Base-by-base conservation (phyloP, 2,797 vertebrate genomes). In the Scolopax bukidnonensis region DNA sequence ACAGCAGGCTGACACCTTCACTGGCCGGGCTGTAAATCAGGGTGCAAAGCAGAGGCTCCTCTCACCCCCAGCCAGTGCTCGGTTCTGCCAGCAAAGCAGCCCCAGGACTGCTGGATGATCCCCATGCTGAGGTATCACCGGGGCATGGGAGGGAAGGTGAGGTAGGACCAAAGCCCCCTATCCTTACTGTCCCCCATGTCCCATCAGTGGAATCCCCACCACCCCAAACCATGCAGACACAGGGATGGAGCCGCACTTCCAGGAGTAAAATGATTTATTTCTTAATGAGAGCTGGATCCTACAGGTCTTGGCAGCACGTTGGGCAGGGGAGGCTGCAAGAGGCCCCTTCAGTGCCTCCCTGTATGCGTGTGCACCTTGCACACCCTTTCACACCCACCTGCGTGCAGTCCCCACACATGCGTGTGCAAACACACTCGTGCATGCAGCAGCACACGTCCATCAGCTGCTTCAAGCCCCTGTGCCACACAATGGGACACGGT, bases 401-500 rank as follows among this genome's bases (percentile, higher is more conserved):
- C 14, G 23, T 16, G 3, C 64, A n/a, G 53, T 50, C 41, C n/a
- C 21, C 12, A 4, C 51, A 36, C 56, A 28, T 19, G 4, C 0
- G 0, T 24, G 16, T 50, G 43, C 53, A 41, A 1, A 1, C 50
- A 51, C 68, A 11, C 1, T 1, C 1, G 0, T 30, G 47, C 38
- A 14, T 30, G 12, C 24, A 78, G 63, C 54, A 84, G 56, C 67
- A 57, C 10, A 1, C 0, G 1, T 30, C 38, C 78, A 69, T 5
- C 1, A 0, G 15, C 32, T 70, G 20, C 54, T 70, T 41, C 30
- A 63, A 70, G 59, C 38, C 40, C 24, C 14, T 4, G 2, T 33
- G 27, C 32, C 48, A 38, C 4, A 1, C 0, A 0, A 19, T 19
- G 16, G 47, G 51, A 63, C 75, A 41, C 0, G 0, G 25, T 0